Evolutionary conservation across 2,888 invertebrate species (phyloP).

Genomic region (Drosophila peninsularis): DNA sequence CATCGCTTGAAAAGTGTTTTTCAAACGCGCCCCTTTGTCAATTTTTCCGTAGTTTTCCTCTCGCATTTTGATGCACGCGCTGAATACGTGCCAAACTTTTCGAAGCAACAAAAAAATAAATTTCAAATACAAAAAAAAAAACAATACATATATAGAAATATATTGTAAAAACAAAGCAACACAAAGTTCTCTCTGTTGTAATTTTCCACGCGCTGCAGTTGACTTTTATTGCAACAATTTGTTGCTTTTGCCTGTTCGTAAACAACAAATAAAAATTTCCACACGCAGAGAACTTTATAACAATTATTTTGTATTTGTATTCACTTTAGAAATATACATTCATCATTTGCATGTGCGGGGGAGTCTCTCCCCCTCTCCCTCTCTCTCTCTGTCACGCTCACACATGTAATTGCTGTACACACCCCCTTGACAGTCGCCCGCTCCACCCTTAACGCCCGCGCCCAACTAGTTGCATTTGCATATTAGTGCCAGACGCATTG

Average conservation of each 20-base stretch:
- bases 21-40: conserved; percentile 2
- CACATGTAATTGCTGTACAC: background rate
- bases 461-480: conserved; percentile 8
- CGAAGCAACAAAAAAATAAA: conserved; percentile 2
- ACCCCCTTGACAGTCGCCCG: background rate
- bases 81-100: conserved; percentile 40
- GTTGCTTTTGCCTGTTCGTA: conserved; percentile 24
- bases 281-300: conserved; percentile 48
- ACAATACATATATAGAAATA: background rate
- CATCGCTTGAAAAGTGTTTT: conserved; percentile 1
- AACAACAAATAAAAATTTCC: conserved; percentile 55
- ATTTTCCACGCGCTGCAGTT: conserved; percentile 44
- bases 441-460: background rate
- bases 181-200: conserved; percentile 39
- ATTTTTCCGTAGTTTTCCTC: background rate
- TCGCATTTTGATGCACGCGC: conserved; percentile 22
- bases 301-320: conserved; percentile 43
- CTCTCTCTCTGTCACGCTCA: background rate
- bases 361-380: background rate
- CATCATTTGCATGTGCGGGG: conserved; percentile 23
- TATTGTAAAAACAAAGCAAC: background rate
- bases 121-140: conserved; percentile 2
- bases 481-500: conserved; percentile 46
- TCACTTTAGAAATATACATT: conserved; percentile 36
- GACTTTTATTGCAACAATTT: conserved; percentile 38